phyloP scores from a whole-genome alignment of 2,797 vertebrate genomes.

The Momotus momota region DNA sequence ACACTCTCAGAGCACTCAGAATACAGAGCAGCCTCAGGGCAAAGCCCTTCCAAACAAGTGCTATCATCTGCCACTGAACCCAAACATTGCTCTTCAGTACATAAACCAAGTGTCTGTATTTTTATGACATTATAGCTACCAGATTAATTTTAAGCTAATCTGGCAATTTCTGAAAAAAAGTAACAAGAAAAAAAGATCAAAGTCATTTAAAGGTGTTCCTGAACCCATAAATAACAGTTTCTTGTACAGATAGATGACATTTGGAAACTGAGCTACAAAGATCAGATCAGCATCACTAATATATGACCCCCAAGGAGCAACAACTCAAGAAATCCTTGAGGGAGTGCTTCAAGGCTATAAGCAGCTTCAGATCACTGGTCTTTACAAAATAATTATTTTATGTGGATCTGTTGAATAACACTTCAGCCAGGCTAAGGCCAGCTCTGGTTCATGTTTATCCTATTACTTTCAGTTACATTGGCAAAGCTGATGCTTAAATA shows the following conservation, averaged over 20 bases:
- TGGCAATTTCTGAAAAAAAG: not conserved
- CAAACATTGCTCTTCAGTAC: not conserved
- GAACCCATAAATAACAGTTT: not conserved
- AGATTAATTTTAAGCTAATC: conserved; percentile 6
- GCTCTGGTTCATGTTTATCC: not conserved
- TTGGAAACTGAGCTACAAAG: not conserved
- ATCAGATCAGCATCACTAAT: not conserved
- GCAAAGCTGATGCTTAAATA: not conserved
- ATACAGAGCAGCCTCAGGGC: not conserved
- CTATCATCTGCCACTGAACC: not conserved
- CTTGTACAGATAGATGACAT: not conserved
- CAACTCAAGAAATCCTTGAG: not conserved
- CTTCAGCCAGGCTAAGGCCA: not conserved
- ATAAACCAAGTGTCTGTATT: not conserved
- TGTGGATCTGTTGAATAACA: not conserved
- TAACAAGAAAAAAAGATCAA: not conserved
- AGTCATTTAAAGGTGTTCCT: not conserved
- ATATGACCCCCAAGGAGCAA: not conserved
- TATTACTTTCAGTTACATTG: fast-evolving
- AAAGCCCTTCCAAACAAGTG: not conserved
- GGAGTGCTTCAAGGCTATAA: not conserved
- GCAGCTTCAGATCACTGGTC: conserved; percentile 13
- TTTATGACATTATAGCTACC: not conserved
- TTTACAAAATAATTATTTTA: conserved; percentile 28
- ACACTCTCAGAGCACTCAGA: not conserved